Percentiles rank a stretch among this genome's conserved stretches.
phyloP scores from a whole-genome alignment of 2,113 vertebrate genomes.

The Sinocyclocheilus anshuiensis region DNA sequence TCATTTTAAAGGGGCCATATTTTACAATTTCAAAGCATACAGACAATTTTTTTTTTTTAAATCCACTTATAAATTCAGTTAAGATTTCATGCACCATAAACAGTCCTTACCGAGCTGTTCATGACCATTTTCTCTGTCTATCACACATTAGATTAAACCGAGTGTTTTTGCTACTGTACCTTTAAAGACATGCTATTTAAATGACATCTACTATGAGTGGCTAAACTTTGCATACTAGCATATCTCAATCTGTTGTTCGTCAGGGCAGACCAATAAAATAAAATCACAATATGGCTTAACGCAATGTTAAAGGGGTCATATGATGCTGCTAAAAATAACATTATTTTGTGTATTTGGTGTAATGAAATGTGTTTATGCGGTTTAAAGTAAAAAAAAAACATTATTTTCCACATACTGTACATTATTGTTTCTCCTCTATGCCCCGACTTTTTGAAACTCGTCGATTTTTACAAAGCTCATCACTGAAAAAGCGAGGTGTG shows the following conservation, averaged over 20 bases:
- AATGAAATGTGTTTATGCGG: too few relatives aligned
- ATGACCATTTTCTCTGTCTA: background rate
- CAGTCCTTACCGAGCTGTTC: background rate
- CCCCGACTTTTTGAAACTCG: too few relatives aligned
- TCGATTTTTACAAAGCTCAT: too few relatives aligned
- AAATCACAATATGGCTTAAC: background rate
- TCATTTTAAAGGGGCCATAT: background rate
- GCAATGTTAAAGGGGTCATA: background rate
- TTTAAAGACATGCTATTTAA: background rate
- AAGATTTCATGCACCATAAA: background rate
- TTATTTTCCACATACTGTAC: too few relatives aligned
- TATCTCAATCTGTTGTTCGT: background rate
- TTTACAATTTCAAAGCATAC: background rate
- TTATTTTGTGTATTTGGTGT: too few relatives aligned
- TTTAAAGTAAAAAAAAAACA: too few relatives aligned
- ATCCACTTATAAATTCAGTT: background rate
- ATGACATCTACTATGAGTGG: background rate
- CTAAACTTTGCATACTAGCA: background rate
- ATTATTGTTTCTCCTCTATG: too few relatives aligned
- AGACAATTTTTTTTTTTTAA: background rate
- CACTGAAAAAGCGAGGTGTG: too few relatives aligned
- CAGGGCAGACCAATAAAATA: background rate
- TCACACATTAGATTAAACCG: background rate
- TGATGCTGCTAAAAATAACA: too few relatives aligned
- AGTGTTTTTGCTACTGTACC: background rate